phyloP scores from a whole-genome alignment of 64 coral and sea anemone species.

The Anthopleura sola region DNA sequence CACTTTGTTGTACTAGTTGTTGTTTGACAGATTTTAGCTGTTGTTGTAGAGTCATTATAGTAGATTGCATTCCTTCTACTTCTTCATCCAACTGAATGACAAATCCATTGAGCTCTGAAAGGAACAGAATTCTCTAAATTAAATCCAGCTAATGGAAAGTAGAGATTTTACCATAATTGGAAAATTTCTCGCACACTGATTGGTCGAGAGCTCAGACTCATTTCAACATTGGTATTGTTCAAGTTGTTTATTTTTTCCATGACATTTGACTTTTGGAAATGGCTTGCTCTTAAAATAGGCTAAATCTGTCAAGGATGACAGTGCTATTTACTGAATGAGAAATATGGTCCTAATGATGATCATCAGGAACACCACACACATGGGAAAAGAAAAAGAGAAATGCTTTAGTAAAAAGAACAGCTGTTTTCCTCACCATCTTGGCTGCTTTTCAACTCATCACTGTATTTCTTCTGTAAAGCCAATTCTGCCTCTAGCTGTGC shows the following conservation, averaged over 20 bases:
- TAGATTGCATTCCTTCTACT: conserved; percentile 99
- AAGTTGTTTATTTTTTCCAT: no score
- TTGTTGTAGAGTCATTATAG: conserved; percentile 95
- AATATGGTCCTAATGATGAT: no score
- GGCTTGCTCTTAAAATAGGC: no score
- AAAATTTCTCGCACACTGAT: no score
- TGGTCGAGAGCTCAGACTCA: no score
- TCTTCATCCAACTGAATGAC: conserved; percentile 98
- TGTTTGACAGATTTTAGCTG: conserved; percentile 91
- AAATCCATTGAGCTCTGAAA: conserved; percentile 96
- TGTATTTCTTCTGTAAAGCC: conserved; percentile 97
- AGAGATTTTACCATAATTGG: no score
- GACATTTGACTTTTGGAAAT: no score
- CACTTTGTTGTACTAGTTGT: conserved; percentile 43
- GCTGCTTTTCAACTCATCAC: conserved; percentile 95
- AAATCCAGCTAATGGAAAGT: background rate
- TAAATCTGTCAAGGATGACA: no score
- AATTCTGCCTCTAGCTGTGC: conserved; percentile 95
- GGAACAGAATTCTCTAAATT: background rate
- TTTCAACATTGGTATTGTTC: no score
- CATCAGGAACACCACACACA: no score
- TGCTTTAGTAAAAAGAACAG: background rate
- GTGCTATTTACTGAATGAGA: background rate
- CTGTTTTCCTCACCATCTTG: conserved; percentile 85
- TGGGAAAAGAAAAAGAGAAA: no score